Evolutionary conservation across 2,113 vertebrate genomes (phyloP), one percentile per base, ranked within the genome.

Genomic region (Columba janthina): DNA sequence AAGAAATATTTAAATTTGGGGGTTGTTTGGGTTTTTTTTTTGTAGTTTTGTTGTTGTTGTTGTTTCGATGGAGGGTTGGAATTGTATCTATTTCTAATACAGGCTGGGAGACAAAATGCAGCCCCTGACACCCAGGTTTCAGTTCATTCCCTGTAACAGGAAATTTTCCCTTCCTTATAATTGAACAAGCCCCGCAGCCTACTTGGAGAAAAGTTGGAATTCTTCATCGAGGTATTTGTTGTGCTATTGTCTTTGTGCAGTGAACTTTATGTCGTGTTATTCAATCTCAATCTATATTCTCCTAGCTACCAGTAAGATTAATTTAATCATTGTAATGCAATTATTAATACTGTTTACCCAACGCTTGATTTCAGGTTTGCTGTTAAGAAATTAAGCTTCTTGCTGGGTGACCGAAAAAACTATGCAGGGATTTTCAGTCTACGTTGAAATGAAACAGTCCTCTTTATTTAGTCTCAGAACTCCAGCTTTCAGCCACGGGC

Each of bases 321-420:
- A 98, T 97, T 98, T 98, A 97, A 98, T 98, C 98, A 97, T 98
- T 98, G 98, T 98, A 98, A 98, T 98, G 98, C 98, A 98, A 98
- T 98, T 98, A 98, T 98, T 98, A 98, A 98, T 97, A 98, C 98
- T 98, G 97, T 98, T 98, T 98, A 98, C 98, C 98, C 98, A 98
- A 97, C 95, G 97, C 98, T 98, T 97, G 98, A 98, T 98, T 98
- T 98, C 98, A 97, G 98, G 97, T 98, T 98, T 97, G 97, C 98
- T 98, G 98, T 98, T 98, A 98, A 98, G 98, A 98, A 98, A 98
- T 97, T 97, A 98, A 98, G 98, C 87, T 98, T 94, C 96, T 97
- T 87, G 67, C 97, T 97, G 96, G 97, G 95, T 96, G 96, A 97
- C 90, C 97, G 93, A 97, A 98, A 70, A 80, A 91, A 97, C 97